Evolutionary conservation across 2,113 vertebrate species (phyloP).

Genomic region (Bufo bufo): DNA sequence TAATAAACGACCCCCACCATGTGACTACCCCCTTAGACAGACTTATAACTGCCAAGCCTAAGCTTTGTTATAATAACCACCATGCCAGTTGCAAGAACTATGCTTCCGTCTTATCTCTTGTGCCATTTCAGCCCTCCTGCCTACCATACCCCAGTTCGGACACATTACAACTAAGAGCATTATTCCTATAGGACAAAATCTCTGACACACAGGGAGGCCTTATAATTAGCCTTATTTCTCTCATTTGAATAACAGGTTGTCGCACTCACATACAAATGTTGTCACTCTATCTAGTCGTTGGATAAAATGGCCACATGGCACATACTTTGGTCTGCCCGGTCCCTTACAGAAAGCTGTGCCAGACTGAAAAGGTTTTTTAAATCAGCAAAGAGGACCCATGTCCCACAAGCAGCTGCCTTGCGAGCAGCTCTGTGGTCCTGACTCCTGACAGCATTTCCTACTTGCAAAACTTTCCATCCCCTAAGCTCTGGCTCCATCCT

Average conservation of each 20-base stretch:
- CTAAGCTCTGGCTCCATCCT: constrained; percentile 38
- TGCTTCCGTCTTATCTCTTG: too few species aligned
- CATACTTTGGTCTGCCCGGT: not conserved
- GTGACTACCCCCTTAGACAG: too few species aligned
- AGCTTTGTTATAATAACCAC: too few species aligned
- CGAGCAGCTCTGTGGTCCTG: constrained; percentile 32
- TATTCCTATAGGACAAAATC: not conserved
- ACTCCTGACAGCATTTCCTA: constrained; percentile 38
- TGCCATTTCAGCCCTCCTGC: too few species aligned
- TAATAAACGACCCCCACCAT: too few species aligned
- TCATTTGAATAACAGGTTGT: not conserved
- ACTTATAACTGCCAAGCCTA: too few species aligned
- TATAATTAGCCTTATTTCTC: not conserved
- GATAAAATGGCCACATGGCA: not conserved
- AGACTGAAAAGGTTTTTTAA: not conserved
- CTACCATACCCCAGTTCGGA: too few species aligned
- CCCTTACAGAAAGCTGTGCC: not conserved
- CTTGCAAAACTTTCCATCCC: constrained; percentile 45
- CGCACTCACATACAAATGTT: not conserved
- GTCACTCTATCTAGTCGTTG: not conserved
- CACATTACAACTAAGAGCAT: not conserved
- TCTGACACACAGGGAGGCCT: not conserved
- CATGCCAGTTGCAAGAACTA: too few species aligned
- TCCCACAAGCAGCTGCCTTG: constrained; percentile 28
- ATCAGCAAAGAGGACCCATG: not conserved